These are phyloP conservation scores for Phaethon lepturus DNA, from an alignment of 2,113 vertebrate genomes.

Conservation along the genomic window DNA sequence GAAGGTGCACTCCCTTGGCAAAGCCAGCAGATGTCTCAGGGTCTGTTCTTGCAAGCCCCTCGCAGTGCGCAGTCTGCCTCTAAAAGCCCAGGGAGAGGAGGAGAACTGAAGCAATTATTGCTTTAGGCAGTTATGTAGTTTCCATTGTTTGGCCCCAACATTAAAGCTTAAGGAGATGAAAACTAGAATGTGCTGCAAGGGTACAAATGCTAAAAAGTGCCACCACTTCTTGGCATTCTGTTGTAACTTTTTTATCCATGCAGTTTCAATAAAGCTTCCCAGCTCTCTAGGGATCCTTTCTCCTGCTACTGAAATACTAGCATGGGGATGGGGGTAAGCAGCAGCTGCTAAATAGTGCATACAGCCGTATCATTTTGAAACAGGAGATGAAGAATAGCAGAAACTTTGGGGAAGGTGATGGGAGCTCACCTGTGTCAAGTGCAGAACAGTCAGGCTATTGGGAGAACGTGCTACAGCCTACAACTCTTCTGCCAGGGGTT, in stretches of 20 bases:
- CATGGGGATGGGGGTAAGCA: neutral
- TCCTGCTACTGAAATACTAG: neutral
- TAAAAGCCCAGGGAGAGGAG: neutral
- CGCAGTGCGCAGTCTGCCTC: neutral
- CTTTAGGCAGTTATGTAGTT: neutral
- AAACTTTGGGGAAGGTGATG: neutral
- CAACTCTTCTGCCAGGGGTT: neutral
- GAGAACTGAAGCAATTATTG: neutral
- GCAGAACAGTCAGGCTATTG: accelerated
- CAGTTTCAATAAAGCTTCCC: neutral
- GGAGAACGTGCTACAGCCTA: accelerated
- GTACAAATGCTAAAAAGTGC: neutral
- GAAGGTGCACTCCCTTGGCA: neutral
- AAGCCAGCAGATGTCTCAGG: neutral
- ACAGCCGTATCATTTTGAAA: accelerated
- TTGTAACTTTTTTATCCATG: neutral
- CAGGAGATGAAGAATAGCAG: accelerated
- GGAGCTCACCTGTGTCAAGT: neutral
- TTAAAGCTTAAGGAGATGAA: neutral
- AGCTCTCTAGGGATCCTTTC: neutral
- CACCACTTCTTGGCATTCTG: neutral
- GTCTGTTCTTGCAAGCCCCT: neutral
- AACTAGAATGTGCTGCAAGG: neutral
- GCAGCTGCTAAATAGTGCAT: accelerated
- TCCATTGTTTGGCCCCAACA: neutral